Evolutionary conservation across 2,888 invertebrate genomes (phyloP).

Genomic region (Drosophila formosana): DNA sequence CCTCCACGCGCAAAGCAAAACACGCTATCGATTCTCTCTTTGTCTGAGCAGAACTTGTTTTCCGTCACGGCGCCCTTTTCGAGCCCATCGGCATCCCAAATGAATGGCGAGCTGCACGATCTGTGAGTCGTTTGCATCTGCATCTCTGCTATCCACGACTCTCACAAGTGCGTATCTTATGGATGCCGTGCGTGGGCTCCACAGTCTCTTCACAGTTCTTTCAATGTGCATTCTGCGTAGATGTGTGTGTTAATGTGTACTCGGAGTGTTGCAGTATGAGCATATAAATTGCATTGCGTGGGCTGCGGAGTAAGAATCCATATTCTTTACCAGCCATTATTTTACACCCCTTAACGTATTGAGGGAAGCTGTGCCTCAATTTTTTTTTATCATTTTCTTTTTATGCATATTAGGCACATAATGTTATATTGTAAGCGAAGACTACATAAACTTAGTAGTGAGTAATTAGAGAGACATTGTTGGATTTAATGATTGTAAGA

Average conservation of each 20-base stretch:
- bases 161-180: constrained; percentile 32
- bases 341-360: neutral
- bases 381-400: neutral
- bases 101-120: constrained; percentile 50
- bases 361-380: neutral
- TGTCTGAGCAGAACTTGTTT: constrained; percentile 45
- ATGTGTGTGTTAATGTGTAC: constrained; percentile 1
- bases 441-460: no score
- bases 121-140: constrained; percentile 29
- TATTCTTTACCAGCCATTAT: neutral
- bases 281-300: constrained; percentile 15
- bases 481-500: no score
- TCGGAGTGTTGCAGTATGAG: neutral
- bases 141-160: constrained; percentile 23
- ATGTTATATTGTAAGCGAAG: no score
- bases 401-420: no score
- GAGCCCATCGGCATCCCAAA: constrained; percentile 21
- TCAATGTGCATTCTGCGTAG: neutral
- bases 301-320: constrained; percentile 15
- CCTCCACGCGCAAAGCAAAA: neutral
- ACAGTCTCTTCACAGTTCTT: constrained; percentile 1
- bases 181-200: constrained; percentile 49
- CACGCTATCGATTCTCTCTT: neutral
- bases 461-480: no score
- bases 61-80: constrained; percentile 39